Conservation (phyloP, 2,888 invertebrate genomes). For the Antheraea assamensis region DNA sequence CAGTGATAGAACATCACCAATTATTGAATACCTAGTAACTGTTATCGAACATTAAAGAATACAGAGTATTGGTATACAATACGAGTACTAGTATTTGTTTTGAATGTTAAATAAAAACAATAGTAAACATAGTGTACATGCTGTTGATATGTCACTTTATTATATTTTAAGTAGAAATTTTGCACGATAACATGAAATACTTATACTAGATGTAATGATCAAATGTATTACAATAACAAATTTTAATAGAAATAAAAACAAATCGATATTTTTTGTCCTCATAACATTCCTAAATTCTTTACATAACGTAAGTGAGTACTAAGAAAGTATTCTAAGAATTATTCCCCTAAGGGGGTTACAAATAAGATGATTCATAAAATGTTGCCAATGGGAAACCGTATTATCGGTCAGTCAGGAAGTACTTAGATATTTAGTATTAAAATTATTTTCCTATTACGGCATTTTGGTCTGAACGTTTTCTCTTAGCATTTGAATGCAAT, state of each 20-base stretch:
- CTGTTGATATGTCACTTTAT: not conserved
- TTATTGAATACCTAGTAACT: not conserved
- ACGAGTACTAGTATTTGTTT: not conserved
- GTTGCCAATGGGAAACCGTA: too few relatives aligned
- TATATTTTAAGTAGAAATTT: not conserved
- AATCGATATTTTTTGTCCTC: not conserved
- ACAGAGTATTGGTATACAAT: not conserved
- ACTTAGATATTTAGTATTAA: not conserved
- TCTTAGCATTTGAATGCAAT: slow-evolving; percentile 21
- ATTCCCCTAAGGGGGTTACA: too few relatives aligned
- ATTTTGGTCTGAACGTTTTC: slow-evolving; percentile 4
- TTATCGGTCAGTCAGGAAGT: too few relatives aligned
- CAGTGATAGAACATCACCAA: not conserved
- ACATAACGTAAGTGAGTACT: not conserved
- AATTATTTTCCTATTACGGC: not conserved
- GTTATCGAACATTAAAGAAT: not conserved
- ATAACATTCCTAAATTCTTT: too few relatives aligned
- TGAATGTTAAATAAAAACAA: not conserved
- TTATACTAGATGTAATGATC: not conserved
- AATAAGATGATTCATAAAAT: too few relatives aligned
- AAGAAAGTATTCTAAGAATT: not conserved
- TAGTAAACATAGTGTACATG: slow-evolving; percentile 2
- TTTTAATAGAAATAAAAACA: not conserved
- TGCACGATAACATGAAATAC: not conserved
- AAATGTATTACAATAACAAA: not conserved